Evolutionary conservation across 1,140 invertebrate species (phyloP).

Genomic region (Zaprionus taronus): DNA sequence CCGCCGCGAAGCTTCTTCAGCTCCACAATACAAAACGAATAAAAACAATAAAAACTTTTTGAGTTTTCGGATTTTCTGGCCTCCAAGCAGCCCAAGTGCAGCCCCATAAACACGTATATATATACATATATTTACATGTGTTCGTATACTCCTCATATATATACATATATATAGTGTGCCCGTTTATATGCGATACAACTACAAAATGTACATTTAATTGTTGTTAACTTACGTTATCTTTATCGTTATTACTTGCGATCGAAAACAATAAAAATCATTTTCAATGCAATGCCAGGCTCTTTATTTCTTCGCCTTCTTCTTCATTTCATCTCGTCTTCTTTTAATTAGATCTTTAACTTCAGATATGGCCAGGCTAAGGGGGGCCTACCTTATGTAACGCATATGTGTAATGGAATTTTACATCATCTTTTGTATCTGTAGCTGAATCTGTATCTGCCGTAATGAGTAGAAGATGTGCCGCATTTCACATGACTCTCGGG

Average conservation of each 20-base stretch:
- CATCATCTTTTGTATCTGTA: constrained; percentile 15
- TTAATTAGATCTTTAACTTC: constrained; percentile 47
- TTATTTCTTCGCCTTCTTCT: constrained; percentile 33
- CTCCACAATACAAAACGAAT: background rate
- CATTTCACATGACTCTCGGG: background rate
- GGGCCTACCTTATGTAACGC: constrained; percentile 35
- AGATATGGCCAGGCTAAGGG: constrained; percentile 13
- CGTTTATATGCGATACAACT: constrained; percentile 36
- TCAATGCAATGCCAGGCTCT: constrained; percentile 61
- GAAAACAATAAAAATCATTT: constrained; percentile 74
- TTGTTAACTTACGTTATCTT: constrained; percentile 71
- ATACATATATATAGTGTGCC: constrained; percentile 16
- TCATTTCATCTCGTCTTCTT: constrained; percentile 20
- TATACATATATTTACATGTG: background rate
- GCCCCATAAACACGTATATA: constrained; percentile 25
- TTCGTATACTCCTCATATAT: constrained; percentile 30
- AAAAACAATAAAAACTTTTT: constrained; percentile 14
- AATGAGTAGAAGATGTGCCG: constrained; percentile 18
- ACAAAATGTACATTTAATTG: constrained; percentile 77
- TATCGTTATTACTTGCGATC: constrained; percentile 76
- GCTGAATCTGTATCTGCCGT: constrained; percentile 9
- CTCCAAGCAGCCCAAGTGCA: constrained; percentile 5
- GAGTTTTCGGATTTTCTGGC: constrained; percentile 18
- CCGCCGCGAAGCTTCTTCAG: background rate
- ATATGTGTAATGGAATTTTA: constrained; percentile 32